Conservation (phyloP, 2,888 invertebrate genomes). For the Mystacides longicornis region DNA sequence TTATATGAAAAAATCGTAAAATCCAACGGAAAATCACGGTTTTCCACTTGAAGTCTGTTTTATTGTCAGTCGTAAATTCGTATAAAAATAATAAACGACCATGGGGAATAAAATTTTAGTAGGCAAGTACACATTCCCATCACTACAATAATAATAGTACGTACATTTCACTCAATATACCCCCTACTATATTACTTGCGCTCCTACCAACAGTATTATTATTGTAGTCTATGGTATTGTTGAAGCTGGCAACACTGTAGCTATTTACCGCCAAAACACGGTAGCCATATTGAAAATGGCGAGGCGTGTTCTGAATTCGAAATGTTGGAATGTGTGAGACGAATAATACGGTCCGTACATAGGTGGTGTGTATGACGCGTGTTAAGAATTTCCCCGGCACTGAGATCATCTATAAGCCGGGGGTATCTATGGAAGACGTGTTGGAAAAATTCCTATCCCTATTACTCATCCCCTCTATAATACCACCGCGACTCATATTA, state of each 20-base stretch:
- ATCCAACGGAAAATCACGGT: not conserved
- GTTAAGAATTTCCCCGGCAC: no score
- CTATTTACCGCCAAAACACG: constrained; percentile 26
- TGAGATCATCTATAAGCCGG: no score
- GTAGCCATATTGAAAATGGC: constrained; percentile 27
- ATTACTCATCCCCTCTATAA: no score
- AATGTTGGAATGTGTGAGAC: constrained; percentile 15
- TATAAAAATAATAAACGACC: constrained; percentile 1
- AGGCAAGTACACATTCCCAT: no score
- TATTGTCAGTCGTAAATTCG: not conserved
- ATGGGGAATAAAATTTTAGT: not conserved
- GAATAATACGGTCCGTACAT: constrained; percentile 8
- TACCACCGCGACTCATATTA: no score
- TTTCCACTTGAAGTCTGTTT: not conserved
- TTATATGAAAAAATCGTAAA: not conserved
- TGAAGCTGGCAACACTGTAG: constrained; percentile 13
- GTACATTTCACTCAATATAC: constrained; percentile 21
- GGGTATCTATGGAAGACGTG: no score
- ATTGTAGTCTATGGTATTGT: not conserved
- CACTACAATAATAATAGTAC: constrained; percentile 1
- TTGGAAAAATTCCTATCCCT: no score
- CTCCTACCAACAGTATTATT: no score
- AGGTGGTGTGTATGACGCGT: not conserved
- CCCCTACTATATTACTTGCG: not conserved
- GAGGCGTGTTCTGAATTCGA: constrained; percentile 21